Conservation (phyloP, 2,113 vertebrate genomes). For the Hydrochoerus hydrochaeris region DNA sequence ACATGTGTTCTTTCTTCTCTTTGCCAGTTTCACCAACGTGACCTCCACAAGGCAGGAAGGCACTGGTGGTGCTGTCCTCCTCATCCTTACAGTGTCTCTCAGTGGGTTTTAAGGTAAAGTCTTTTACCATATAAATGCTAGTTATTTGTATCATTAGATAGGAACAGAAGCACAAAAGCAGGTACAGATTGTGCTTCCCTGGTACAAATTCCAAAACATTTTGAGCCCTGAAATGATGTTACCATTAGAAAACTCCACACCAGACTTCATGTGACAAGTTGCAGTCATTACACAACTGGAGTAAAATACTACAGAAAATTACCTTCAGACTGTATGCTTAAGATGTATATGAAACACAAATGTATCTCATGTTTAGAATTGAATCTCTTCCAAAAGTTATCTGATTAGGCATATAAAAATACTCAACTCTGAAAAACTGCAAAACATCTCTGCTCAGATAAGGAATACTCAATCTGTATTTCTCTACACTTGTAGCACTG, state of each 20-base stretch:
- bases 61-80: not conserved
- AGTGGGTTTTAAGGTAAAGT: not conserved
- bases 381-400: not conserved
- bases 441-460: not conserved
- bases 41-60: not conserved
- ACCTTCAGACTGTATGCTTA: not conserved
- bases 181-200: not conserved
- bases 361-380: not conserved
- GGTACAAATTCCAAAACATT: not conserved
- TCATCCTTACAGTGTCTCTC: not conserved
- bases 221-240: not conserved
- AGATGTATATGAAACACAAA: not conserved
- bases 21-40: not conserved
- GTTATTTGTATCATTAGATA: not conserved
- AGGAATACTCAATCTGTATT: not conserved
- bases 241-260: not conserved
- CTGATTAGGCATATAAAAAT: not conserved
- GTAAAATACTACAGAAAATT: not conserved
- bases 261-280: not conserved
- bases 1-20: not conserved
- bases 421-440: not conserved
- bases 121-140: not conserved
- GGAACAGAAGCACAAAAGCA: not conserved
- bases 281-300: not conserved
- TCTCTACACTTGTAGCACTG: not conserved